phyloP scores from a whole-genome alignment of 1,140 invertebrate species.

The Rhagoletis pomonella region DNA sequence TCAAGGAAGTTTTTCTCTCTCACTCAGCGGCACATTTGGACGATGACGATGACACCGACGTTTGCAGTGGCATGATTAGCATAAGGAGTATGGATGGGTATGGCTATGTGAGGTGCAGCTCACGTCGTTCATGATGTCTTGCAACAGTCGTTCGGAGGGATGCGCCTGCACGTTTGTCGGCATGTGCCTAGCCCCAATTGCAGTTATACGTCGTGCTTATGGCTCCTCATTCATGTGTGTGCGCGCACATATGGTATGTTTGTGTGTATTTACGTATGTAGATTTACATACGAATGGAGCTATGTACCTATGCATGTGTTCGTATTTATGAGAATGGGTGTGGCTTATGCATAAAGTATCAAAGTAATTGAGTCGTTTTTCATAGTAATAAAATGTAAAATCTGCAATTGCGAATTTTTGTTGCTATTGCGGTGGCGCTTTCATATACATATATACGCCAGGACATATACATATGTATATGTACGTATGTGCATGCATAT shows the following conservation, averaged over 20 bases:
- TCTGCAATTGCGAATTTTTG: constrained; percentile 37
- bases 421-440: constrained; percentile 23
- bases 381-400: constrained; percentile 45
- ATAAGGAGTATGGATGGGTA: constrained; percentile 14
- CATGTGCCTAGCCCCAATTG: constrained; percentile 23
- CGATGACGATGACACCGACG: not conserved
- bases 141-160: not conserved
- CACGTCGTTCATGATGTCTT: constrained; percentile 30
- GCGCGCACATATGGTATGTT: not conserved
- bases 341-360: constrained; percentile 53
- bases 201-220: not conserved
- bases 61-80: constrained; percentile 24
- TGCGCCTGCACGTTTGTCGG: not conserved
- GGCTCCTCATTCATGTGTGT: not conserved
- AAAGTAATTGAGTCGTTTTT: constrained; percentile 52
- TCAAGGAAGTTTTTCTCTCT: not conserved
- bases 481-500: too few species aligned
- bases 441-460: too few species aligned
- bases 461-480: too few species aligned
- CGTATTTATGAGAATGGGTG: constrained; percentile 54
- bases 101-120: not conserved
- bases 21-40: constrained; percentile 15
- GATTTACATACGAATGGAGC: not conserved
- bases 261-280: not conserved
- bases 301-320: not conserved